Conservation (phyloP, 2,113 vertebrate species). For the Eurypyga helias region DNA sequence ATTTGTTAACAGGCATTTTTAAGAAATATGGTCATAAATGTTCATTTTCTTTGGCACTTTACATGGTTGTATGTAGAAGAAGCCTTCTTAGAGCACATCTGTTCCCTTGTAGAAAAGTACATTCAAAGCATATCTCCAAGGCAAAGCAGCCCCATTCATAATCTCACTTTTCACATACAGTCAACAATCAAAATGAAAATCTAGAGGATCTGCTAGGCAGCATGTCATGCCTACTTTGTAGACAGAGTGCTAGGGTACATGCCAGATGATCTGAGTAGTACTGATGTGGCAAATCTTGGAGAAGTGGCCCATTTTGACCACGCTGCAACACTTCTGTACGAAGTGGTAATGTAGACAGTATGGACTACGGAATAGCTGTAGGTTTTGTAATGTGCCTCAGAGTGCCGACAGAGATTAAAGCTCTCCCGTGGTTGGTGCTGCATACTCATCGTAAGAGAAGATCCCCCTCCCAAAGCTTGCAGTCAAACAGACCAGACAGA, state of each 20-base stretch:
- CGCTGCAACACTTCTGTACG: neutral
- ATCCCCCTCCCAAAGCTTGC: constrained; percentile 38
- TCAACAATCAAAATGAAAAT: neutral
- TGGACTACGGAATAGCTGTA: constrained; percentile 29
- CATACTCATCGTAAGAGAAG: neutral
- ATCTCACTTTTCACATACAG: neutral
- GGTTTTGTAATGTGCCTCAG: constrained; percentile 22
- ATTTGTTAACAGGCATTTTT: neutral
- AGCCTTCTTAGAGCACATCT: neutral
- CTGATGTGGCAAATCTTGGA: neutral
- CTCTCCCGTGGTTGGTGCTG: constrained; percentile 43
- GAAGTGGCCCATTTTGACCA: constrained; percentile 10
- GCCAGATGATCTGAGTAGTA: neutral
- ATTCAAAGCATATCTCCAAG: neutral
- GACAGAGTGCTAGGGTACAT: neutral
- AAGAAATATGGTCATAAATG: neutral
- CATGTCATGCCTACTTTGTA: neutral
- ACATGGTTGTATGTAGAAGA: neutral
- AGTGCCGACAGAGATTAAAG: constrained; percentile 65
- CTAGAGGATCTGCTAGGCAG: neutral
- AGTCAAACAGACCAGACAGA: constrained; percentile 41
- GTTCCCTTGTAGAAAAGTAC: neutral
- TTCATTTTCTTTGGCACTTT: neutral
- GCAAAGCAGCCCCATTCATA: neutral
- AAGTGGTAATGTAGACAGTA: neutral